Base-by-base conservation (phyloP, 53 echinoderm and acorn worm species). In the Astropecten irregularis region DNA sequence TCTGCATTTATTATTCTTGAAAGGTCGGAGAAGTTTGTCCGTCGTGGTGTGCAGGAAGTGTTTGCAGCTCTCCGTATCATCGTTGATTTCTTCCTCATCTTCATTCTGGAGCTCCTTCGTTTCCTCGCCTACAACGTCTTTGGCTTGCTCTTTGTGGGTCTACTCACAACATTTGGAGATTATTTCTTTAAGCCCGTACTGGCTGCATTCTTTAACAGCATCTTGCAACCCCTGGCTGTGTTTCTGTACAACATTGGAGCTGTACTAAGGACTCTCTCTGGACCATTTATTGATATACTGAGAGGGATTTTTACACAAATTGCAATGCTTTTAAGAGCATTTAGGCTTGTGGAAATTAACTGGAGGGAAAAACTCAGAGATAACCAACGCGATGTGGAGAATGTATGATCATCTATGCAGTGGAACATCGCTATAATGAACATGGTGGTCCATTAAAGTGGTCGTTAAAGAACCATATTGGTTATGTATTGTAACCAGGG, bases 331-430 rank as follows among this genome's bases (percentile, higher is more conserved):
- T 30, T 95, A 4, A 62, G 87, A 40, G 95, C 95, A 21, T 89
- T 92, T 6, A 60, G 95, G 23, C 73, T 95, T 3, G 89, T 95
- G 34, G 95, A 95, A 68, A 25, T 95, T 1, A 92, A 95, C 55
- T 83, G 88, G 73, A 95, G 63, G 39, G 19, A 48, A n/a, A 74
- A 66, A 49, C 35, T 39, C 3, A 42, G 25, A 26, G 23, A 67
- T n/a, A n/a, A n/a, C 16, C 25, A 14, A 13, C 83, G 73, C 13
- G 44, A 69, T 2, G 26, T 88, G 19, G 79, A 91, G 63, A 88
- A 91, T 47, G 85, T 91, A 34, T 91, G 73, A 89, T 16, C 28
- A n/a, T n/a, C n/a, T n/a, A n/a, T n/a, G n/a, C n/a, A n/a, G n/a
- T n/a, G n/a, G n/a, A n/a, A n/a, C n/a, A n/a, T n/a, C n/a, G n/a